These are phyloP conservation scores for Spisula solida DNA, from an alignment of 2,888 invertebrate species.

Conservation along the genomic window DNA sequence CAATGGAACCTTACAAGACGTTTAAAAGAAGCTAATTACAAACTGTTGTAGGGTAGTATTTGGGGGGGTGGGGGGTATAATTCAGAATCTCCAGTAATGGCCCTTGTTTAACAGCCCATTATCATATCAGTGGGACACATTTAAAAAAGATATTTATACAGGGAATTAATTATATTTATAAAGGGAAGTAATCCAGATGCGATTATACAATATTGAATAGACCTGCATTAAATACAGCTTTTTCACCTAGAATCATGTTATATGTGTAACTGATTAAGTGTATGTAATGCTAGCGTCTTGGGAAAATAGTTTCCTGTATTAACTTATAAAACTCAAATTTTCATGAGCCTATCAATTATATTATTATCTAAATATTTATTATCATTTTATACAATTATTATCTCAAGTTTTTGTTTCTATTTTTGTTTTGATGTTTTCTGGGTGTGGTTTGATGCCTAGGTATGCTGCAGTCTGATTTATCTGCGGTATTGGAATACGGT, in stretches of 20 bases:
- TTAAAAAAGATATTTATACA: too few species aligned
- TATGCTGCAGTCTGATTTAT: constrained; percentile 10
- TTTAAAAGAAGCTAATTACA: too few species aligned
- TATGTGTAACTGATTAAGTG: not conserved
- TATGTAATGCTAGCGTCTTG: not conserved
- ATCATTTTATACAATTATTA: constrained; percentile 7
- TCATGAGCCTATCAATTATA: not conserved
- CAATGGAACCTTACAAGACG: too few species aligned
- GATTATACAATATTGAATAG: not conserved
- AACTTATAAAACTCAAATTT: not conserved
- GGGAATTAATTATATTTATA: not conserved
- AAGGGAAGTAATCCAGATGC: not conserved
- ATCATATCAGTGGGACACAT: too few species aligned
- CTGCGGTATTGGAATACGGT: not conserved
- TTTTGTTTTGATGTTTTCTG: not conserved
- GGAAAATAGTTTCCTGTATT: not conserved
- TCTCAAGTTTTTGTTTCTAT: not conserved
- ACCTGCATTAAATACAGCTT: not conserved
- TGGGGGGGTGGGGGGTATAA: too few species aligned
- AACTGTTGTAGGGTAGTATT: too few species aligned
- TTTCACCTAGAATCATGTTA: not conserved
- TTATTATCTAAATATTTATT: constrained; percentile 9
- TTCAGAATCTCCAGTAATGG: too few species aligned
- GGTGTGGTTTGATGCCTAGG: not conserved
- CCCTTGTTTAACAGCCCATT: too few species aligned